Base-by-base conservation (phyloP, 2,888 invertebrate species). In the Adelognathus sp. region DNA sequence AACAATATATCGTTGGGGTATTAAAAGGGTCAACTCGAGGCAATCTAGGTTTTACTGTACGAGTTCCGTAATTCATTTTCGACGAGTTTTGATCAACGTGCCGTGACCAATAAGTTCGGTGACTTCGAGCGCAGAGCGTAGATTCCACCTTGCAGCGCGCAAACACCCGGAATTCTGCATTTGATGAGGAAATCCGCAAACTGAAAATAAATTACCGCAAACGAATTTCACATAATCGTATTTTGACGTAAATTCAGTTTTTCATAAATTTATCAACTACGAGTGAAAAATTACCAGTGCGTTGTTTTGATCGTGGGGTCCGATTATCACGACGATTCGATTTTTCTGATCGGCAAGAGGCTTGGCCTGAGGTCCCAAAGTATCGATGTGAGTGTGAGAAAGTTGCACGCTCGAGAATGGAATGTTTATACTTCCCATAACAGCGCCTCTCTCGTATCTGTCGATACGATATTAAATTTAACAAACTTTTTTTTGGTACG, bases 131-230 rank as follows among this genome's bases (percentile, higher is more conserved):
- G 93, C 58, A 98, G 92, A n/a, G 96, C 94, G 82, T 96, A 94
- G 85, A 98, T 96, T 52, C 98, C 98, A 70, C 96, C 96, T 92
- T 98, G 97, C 11, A 98, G 93, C 11, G 96, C 94, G 90, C 98
- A 97, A 3, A 98, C 97, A 87, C 95, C 94, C 0, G 94, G 93
- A 70, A 97, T 95, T 67, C 94, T 94, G 88, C 97, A 96, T 79
- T 95, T 94, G 56, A 98, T 94, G 78, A 98, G 92, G 89, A 96
- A 96, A 85, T 96, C 96, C 58, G 98, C 97, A 93, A 98, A 97
- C 97, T 98, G 92, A 27, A 82, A 80, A 67, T 61, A 64, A 92
- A 92, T n/a, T n/a, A n/a, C n/a, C n/a, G n/a, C n/a, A n/a, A n/a
- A n/a, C n/a, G n/a, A n/a, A n/a, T n/a, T n/a, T n/a, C n/a, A n/a